Conservation (phyloP, 1,140 invertebrate species). For the Cataglyphis hispanica region DNA sequence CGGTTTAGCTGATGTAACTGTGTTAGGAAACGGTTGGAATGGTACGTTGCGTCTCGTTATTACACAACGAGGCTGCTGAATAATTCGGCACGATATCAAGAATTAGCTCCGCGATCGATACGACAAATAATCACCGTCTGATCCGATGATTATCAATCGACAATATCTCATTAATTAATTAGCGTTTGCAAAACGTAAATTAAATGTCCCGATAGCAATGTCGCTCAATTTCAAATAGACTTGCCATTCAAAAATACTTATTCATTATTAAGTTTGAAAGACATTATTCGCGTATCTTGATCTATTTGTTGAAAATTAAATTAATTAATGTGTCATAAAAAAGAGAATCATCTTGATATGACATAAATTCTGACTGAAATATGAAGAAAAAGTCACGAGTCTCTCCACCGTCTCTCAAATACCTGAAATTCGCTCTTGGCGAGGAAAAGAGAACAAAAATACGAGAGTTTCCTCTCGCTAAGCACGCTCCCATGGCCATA, state of each 20-base stretch:
- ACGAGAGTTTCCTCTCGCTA: slow-evolving; percentile 15
- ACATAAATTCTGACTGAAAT: slow-evolving; percentile 19
- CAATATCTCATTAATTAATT: slow-evolving; percentile 36
- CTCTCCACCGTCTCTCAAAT: slow-evolving; percentile 13
- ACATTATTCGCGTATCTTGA: not conserved
- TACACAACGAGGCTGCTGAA: slow-evolving; percentile 38
- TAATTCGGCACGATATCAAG: slow-evolving; percentile 44
- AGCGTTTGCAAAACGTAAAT: not conserved
- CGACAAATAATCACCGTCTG: not conserved
- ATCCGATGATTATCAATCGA: slow-evolving; percentile 9
- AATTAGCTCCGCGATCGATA: slow-evolving; percentile 34
- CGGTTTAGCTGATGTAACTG: slow-evolving; percentile 42
- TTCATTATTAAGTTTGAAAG: not conserved
- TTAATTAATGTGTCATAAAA: too few species aligned
- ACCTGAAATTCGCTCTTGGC: slow-evolving; percentile 53
- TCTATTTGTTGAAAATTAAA: not conserved
- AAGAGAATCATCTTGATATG: not conserved
- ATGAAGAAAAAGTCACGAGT: slow-evolving; percentile 15
- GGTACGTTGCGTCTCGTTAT: not conserved
- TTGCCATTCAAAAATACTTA: not conserved
- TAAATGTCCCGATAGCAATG: not conserved
- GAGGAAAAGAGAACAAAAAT: slow-evolving; percentile 43
- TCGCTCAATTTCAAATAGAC: not conserved
- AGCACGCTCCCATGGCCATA: slow-evolving; percentile 38
- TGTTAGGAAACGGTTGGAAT: not conserved